Percentiles rank a stretch among this genome's conserved stretches.
Conservation (phyloP, 2,888 invertebrate genomes). For the Onthophagus sagittarius region DNA sequence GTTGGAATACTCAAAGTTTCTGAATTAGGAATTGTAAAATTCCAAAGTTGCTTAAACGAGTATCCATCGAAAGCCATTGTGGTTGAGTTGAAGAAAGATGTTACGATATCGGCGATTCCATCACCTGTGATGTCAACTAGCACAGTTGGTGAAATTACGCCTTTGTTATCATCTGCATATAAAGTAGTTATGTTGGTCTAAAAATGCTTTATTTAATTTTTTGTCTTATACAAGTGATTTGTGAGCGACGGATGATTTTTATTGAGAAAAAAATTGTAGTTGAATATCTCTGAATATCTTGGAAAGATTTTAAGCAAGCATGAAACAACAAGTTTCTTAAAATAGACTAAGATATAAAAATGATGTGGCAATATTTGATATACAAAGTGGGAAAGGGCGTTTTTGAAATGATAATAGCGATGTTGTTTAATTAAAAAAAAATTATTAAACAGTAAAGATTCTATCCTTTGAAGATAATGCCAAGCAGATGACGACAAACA, state of each 20-base stretch:
- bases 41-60: conserved; percentile 68
- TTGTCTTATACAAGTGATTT: no score
- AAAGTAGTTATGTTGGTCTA: conserved; percentile 42
- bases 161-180: conserved; percentile 59
- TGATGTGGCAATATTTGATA: no score
- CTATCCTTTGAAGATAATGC: no score
- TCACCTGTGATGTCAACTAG: conserved; percentile 71
- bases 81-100: conserved; percentile 68
- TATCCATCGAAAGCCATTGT: conserved; percentile 69
- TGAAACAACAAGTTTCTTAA: no score
- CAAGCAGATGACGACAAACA: no score
- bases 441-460: no score
- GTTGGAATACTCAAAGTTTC: conserved; percentile 74
- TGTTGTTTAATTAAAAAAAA: no score
- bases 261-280: not conserved
- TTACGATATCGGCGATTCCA: conserved; percentile 66
- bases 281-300: no score
- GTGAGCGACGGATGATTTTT: not conserved
- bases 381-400: no score
- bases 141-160: conserved; percentile 63
- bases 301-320: no score
- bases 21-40: conserved; percentile 61
- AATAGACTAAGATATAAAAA: no score
- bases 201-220: not conserved
- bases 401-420: no score